phyloP scores from a whole-genome alignment of 2,113 vertebrate genomes.

The Peromyscus maniculatus region DNA sequence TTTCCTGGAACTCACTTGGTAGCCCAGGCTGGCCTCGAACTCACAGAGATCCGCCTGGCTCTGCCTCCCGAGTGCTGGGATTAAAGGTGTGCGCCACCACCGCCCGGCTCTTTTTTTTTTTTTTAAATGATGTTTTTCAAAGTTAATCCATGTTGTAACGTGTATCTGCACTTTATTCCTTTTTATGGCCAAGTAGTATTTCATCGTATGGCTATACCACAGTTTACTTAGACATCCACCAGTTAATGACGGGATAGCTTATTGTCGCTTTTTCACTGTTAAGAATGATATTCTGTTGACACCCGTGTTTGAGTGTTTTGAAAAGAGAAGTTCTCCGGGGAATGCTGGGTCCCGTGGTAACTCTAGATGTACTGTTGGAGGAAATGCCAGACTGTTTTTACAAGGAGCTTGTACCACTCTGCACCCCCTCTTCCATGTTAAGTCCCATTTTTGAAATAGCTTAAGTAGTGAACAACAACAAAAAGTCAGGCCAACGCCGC shows the following conservation, averaged over 20 bases:
- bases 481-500: background rate
- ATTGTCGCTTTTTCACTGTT: background rate
- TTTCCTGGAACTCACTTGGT: too few species aligned
- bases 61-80: too few species aligned
- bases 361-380: background rate
- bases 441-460: background rate
- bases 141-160: background rate
- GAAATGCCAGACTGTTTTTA: background rate
- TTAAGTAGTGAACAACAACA: background rate
- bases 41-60: too few species aligned
- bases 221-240: background rate
- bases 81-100: too few species aligned
- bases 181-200: slow-evolving; percentile 7
- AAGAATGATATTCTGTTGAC: background rate
- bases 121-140: slow-evolving; percentile 34
- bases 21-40: too few species aligned
- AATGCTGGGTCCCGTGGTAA: background rate
- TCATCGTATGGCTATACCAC: background rate
- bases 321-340: background rate
- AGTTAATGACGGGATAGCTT: background rate
- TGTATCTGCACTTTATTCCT: background rate
- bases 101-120: too few species aligned
- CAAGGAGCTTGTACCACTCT: background rate
- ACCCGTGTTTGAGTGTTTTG: background rate
- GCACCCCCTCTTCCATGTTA: background rate